Evolutionary conservation across 1,140 invertebrate genomes (phyloP).

Genomic region (Sweltsa coloradensis): DNA sequence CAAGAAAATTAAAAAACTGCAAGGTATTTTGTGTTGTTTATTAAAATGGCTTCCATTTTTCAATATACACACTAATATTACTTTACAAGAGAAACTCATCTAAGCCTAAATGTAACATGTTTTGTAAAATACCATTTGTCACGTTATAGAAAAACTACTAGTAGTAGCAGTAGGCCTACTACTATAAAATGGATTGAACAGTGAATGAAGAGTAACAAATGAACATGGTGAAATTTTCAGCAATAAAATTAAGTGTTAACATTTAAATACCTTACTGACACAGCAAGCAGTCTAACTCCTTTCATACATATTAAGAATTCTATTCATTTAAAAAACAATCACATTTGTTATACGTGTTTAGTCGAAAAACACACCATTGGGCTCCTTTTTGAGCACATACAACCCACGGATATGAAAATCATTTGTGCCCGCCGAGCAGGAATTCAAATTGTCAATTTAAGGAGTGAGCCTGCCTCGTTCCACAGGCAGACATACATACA

Average conservation of each 20-base stretch:
- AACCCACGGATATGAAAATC: too few relatives aligned
- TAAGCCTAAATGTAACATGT: conserved; percentile 1
- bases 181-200: too few relatives aligned
- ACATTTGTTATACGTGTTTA: not conserved
- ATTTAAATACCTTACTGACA: conserved; percentile 11
- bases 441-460: too few relatives aligned
- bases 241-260: conserved; percentile 10
- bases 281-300: conserved; percentile 14
- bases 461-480: conserved; percentile 14
- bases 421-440: too few relatives aligned
- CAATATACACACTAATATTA: not conserved
- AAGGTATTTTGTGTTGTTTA: too few relatives aligned
- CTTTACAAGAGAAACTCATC: not conserved
- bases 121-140: too few relatives aligned
- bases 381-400: too few relatives aligned
- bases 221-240: conserved; percentile 14
- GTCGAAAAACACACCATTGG: conserved; percentile 2
- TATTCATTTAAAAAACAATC: conserved; percentile 2
- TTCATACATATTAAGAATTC: conserved; percentile 7
- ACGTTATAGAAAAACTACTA: too few relatives aligned
- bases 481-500: not conserved
- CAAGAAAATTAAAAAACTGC: too few relatives aligned
- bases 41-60: too few relatives aligned
- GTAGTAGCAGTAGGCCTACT: too few relatives aligned
- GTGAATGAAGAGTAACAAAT: too few relatives aligned